Conservation (phyloP, 2,888 invertebrate genomes). For the Punctoribates punctum region DNA sequence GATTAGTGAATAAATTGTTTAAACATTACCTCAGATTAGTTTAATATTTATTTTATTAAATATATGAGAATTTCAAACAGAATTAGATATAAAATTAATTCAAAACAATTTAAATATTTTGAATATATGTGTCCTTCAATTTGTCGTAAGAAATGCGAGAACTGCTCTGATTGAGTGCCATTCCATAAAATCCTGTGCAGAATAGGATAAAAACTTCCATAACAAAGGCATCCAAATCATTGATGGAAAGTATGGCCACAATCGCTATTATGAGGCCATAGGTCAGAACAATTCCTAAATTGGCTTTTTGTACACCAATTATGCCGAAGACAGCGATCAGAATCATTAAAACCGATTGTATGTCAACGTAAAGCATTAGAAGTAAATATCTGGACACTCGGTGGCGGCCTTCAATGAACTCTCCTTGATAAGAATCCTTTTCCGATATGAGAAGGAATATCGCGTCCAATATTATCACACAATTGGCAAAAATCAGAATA, state of each 20-base stretch:
- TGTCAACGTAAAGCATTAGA: slow-evolving; percentile 35
- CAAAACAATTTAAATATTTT: too few species aligned
- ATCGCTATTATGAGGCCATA: slow-evolving; percentile 31
- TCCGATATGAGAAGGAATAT: slow-evolving; percentile 37
- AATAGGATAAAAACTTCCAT: slow-evolving; percentile 25
- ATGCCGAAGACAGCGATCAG: slow-evolving; percentile 36
- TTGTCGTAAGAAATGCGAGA: not conserved
- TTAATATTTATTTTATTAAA: too few species aligned
- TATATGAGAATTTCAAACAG: too few species aligned
- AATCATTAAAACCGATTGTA: slow-evolving; percentile 40
- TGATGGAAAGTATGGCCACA: slow-evolving; percentile 19
- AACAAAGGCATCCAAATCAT: slow-evolving; percentile 38
- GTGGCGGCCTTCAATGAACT: slow-evolving; percentile 39
- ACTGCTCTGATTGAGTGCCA: slow-evolving; percentile 11
- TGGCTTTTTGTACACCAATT: slow-evolving; percentile 31
- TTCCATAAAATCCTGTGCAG: not conserved
- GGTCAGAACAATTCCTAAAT: not conserved
- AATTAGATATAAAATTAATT: too few species aligned
- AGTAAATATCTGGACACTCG: slow-evolving; percentile 20
- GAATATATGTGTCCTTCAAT: too few species aligned
- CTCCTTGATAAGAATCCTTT: slow-evolving; percentile 37
- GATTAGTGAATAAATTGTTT: too few species aligned
- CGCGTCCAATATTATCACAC: slow-evolving; percentile 38
- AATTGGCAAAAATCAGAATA: slow-evolving; percentile 18
- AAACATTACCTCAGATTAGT: too few species aligned